Evolutionary conservation across 2,113 vertebrate species (phyloP).

Genomic region (Eubucco bourcierii): DNA sequence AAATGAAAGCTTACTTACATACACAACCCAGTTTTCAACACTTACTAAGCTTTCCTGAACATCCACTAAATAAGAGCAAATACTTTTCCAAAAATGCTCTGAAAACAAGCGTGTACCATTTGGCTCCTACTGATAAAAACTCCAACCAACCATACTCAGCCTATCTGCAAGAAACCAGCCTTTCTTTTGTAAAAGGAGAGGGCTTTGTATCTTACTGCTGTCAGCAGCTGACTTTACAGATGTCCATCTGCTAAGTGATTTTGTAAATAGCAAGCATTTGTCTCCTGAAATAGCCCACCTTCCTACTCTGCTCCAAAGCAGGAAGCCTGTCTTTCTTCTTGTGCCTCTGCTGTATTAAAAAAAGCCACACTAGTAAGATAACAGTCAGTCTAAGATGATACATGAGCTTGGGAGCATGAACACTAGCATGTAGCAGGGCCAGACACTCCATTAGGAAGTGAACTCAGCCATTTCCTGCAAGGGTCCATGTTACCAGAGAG

Average conservation of each 20-base stretch:
- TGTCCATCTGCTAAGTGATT: background rate
- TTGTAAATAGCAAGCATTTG: conserved; percentile 7
- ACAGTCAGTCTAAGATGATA: background rate
- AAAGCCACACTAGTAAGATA: background rate
- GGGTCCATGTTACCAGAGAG: background rate
- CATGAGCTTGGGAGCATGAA: background rate
- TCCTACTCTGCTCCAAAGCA: background rate
- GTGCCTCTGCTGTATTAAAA: background rate
- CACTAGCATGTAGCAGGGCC: background rate
- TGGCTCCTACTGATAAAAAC: background rate
- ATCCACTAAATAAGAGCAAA: background rate
- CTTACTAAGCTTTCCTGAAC: background rate
- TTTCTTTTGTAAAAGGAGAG: background rate
- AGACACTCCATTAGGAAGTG: background rate
- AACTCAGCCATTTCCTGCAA: background rate
- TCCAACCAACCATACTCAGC: background rate
- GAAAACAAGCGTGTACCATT: background rate
- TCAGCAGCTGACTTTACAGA: conserved; percentile 6
- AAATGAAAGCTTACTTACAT: background rate
- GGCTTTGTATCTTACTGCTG: background rate
- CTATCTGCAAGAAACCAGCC: background rate
- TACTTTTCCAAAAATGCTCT: background rate
- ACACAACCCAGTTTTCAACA: background rate
- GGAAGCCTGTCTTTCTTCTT: conserved; percentile 31
- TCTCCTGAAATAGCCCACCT: conserved; percentile 1